phyloP scores from a whole-genome alignment of 30 jellyfish, hydroid and myxozoan genomes.

The Aurelia sp. region DNA sequence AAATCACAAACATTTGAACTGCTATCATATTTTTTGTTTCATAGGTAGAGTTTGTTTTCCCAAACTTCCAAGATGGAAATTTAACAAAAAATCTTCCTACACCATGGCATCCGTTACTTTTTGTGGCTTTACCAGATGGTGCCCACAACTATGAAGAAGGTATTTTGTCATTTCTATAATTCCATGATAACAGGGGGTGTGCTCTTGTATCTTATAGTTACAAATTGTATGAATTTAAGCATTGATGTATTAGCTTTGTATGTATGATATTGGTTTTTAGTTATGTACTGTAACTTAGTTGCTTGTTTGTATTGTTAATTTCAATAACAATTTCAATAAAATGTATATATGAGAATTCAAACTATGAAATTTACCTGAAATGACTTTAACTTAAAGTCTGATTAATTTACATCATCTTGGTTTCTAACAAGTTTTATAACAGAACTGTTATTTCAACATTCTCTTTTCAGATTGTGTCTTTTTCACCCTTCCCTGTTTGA shows the following conservation, averaged over 20 bases:
- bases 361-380: too few relatives aligned
- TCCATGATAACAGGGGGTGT: too few relatives aligned
- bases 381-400: too few relatives aligned
- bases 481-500: conserved; percentile 80
- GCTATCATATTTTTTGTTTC: background rate
- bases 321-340: background rate
- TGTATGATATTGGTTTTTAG: too few relatives aligned
- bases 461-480: conserved; percentile 64
- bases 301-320: too few relatives aligned
- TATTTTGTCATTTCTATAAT: background rate
- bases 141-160: conserved; percentile 95
- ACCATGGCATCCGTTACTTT: conserved; percentile 84
- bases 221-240: too few relatives aligned
- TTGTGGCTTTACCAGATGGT: conserved; percentile 96
- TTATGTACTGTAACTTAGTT: too few relatives aligned
- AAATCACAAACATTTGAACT: background rate
- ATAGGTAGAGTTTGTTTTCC: conserved; percentile 88
- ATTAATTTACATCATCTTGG: too few relatives aligned
- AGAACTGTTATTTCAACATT: background rate
- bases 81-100: conserved; percentile 58
- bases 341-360: too few relatives aligned
- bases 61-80: conserved; percentile 50
- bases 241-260: too few relatives aligned
- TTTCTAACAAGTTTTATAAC: too few relatives aligned
- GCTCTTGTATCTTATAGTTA: too few relatives aligned